Evolutionary conservation across 2,888 invertebrate species (phyloP).

Genomic region (Lysandra coridon): DNA sequence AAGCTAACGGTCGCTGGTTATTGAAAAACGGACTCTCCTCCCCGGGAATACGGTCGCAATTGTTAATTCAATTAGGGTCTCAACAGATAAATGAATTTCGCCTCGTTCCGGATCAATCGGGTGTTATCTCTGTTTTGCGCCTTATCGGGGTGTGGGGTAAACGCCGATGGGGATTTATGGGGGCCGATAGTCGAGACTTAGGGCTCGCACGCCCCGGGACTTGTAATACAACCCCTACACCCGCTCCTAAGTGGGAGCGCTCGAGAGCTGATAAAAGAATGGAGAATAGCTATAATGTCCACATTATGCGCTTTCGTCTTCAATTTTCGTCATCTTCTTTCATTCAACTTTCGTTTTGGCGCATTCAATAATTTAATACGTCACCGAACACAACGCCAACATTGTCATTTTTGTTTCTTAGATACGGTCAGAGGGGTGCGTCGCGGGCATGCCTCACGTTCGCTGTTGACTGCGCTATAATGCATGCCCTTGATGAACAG

Average conservation of each 20-base stretch:
- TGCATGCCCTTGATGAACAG: too few species aligned
- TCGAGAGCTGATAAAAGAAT: neutral
- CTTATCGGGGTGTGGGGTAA: slow-evolving; percentile 60
- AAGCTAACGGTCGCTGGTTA: slow-evolving; percentile 42
- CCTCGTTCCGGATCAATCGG: slow-evolving; percentile 77
- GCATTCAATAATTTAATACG: too few species aligned
- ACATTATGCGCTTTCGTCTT: too few species aligned
- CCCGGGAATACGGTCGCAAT: slow-evolving; percentile 41
- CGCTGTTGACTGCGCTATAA: too few species aligned
- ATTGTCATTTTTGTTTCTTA: too few species aligned
- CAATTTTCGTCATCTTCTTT: too few species aligned
- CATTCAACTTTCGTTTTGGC: too few species aligned
- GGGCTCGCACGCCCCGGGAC: slow-evolving; percentile 39
- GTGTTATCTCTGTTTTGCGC: slow-evolving; percentile 72
- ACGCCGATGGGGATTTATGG: slow-evolving; percentile 60
- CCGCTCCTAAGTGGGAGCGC: neutral
- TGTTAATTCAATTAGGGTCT: slow-evolving; percentile 41
- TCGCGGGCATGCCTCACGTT: too few species aligned
- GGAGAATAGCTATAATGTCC: too few species aligned
- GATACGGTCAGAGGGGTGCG: too few species aligned
- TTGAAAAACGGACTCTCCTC: slow-evolving; percentile 36
- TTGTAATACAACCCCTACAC: slow-evolving; percentile 39
- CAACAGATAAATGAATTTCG: slow-evolving; percentile 74
- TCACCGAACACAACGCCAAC: too few species aligned
- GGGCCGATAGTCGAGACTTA: slow-evolving; percentile 41